Conservation (phyloP, 2,113 vertebrate genomes). For the Muntiacus reevesi region DNA sequence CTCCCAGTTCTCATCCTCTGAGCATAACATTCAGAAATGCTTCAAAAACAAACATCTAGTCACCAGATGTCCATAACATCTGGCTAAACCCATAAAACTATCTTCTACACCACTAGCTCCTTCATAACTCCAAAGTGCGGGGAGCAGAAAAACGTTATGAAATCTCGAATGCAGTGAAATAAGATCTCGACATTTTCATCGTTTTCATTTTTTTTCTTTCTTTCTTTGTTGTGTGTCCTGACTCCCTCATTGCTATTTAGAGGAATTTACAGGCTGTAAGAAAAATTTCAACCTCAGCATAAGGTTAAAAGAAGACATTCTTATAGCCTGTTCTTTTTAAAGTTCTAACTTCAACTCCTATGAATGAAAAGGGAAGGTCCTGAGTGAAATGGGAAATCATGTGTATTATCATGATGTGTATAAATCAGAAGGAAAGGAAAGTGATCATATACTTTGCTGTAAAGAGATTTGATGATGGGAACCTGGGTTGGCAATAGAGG, state of each 20-base stretch:
- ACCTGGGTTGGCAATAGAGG: not conserved
- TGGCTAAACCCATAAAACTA: slow-evolving; percentile 69
- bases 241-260: not conserved
- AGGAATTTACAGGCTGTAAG: not conserved
- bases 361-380: not conserved
- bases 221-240: not conserved
- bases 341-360: not conserved
- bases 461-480: not conserved
- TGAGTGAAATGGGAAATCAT: not conserved
- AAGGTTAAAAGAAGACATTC: not conserved
- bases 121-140: slow-evolving; percentile 16
- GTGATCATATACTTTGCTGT: not conserved
- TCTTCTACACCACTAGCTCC: not conserved
- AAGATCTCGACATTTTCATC: not conserved
- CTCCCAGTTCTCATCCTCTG: not conserved
- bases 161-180: slow-evolving; percentile 25
- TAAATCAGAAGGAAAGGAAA: not conserved
- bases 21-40: not conserved
- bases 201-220: not conserved
- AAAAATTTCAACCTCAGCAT: not conserved
- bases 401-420: not conserved
- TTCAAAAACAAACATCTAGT: slow-evolving; percentile 51
- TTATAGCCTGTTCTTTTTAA: not conserved
- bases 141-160: not conserved
- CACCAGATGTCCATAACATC: slow-evolving; percentile 79